These are phyloP conservation scores for Carduelis carduelis DNA, from an alignment of 2,797 vertebrate genomes.

Conservation along the genomic window DNA sequence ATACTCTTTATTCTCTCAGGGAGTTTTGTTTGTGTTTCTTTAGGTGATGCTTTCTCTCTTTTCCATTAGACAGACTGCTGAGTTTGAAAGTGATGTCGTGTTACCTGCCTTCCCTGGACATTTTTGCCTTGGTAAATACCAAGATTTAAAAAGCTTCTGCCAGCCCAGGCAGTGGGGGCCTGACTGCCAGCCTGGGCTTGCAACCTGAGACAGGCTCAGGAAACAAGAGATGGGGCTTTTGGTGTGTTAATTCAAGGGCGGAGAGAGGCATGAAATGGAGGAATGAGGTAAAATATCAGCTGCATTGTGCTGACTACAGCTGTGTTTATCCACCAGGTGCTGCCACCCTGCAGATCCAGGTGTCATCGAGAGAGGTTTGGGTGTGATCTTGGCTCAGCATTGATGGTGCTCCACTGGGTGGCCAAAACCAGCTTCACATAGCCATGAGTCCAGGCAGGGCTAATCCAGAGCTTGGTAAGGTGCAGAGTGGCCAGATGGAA, in stretches of 20 bases:
- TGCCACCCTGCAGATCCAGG: background rate
- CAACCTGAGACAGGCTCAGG: background rate
- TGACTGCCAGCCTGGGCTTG: background rate
- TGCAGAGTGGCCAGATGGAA: background rate
- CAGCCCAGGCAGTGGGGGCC: background rate
- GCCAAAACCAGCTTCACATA: accelerated
- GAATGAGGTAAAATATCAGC: slow-evolving; percentile 6
- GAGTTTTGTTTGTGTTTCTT: background rate
- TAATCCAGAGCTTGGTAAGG: background rate
- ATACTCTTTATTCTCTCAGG: background rate
- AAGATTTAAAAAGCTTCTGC: slow-evolving; percentile 10
- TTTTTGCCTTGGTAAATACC: slow-evolving; percentile 15
- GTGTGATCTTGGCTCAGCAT: background rate
- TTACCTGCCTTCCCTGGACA: slow-evolving; percentile 5
- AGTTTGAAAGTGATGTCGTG: background rate
- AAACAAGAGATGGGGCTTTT: slow-evolving; percentile 13
- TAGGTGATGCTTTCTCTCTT: background rate
- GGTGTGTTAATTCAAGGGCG: background rate
- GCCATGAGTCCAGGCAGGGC: background rate
- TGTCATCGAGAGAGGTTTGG: background rate
- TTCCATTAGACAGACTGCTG: background rate
- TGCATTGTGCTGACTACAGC: background rate
- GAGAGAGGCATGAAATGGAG: background rate
- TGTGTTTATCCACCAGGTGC: background rate
- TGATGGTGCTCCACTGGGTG: background rate